phyloP scores from a whole-genome alignment of 2,113 vertebrate species.

The Microcebus lehilahytsara region DNA sequence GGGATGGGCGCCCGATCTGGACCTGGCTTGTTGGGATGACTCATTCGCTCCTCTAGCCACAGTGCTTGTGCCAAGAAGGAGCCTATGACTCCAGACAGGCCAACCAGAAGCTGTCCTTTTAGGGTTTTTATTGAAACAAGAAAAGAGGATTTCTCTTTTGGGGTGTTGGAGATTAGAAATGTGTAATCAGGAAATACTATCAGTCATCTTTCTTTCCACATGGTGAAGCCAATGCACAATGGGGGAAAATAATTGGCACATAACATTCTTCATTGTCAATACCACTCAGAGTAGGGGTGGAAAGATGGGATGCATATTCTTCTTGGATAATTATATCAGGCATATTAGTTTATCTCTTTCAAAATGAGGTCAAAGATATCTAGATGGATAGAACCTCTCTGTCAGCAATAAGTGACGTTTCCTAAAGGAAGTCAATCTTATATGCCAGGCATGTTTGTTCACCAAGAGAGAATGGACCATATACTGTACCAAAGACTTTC shows the following conservation, averaged over 20 bases:
- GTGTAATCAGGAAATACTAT: constrained; percentile 37
- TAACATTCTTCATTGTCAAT: neutral
- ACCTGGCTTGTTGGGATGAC: neutral
- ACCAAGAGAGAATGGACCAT: neutral
- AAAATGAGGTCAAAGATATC: neutral
- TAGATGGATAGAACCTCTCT: neutral
- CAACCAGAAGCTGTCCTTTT: constrained; percentile 11
- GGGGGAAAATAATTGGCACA: neutral
- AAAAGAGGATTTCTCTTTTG: neutral
- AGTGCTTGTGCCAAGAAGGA: neutral
- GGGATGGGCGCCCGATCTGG: neutral
- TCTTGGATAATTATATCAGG: neutral
- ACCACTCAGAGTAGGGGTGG: neutral
- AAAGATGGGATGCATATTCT: neutral
- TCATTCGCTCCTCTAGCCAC: neutral
- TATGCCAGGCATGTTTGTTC: neutral
- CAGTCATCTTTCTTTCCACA: neutral
- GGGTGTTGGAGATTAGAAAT: neutral
- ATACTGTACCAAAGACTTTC: neutral
- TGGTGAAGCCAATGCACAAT: neutral
- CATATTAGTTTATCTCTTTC: neutral
- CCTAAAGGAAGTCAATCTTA: neutral
- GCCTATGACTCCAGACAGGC: neutral
- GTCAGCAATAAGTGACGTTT: neutral
- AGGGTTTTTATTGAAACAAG: constrained; percentile 16